These are phyloP conservation scores for Tetanocera ferruginea DNA, from an alignment of 2,888 invertebrate genomes.

Conservation along the genomic window DNA sequence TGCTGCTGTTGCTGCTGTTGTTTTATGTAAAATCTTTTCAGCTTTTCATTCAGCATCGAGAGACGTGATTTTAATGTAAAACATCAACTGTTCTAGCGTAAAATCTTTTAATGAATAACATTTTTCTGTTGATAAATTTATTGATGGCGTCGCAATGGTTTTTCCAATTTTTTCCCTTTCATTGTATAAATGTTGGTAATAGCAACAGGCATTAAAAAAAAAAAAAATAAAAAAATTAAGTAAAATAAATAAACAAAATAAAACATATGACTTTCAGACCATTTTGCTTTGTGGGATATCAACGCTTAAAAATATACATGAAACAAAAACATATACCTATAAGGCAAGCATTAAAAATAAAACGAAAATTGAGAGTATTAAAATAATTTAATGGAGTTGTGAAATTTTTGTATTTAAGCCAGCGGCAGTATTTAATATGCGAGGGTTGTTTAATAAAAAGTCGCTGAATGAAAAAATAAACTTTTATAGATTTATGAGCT, in stretches of 20 bases:
- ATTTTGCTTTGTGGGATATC: background rate
- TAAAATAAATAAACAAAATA: background rate
- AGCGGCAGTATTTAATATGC: too few relatives aligned
- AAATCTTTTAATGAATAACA: slow-evolving; percentile 45
- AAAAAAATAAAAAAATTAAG: background rate
- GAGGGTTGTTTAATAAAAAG: too few relatives aligned
- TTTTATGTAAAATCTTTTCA: slow-evolving; percentile 17
- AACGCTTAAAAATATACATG: background rate
- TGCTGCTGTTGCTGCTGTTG: slow-evolving; percentile 7
- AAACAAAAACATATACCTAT: background rate
- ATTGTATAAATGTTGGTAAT: background rate
- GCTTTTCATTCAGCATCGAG: slow-evolving; percentile 28
- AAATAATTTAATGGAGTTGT: background rate
- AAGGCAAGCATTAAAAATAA: background rate
- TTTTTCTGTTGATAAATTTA: slow-evolving; percentile 22
- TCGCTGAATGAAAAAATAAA: too few relatives aligned
- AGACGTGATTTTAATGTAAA: slow-evolving; percentile 46
- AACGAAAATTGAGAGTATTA: background rate
- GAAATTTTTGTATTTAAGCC: background rate
- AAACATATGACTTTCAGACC: slow-evolving; percentile 5
- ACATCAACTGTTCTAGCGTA: slow-evolving; percentile 43
- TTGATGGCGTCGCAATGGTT: slow-evolving; percentile 1
- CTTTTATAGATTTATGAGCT: too few relatives aligned
- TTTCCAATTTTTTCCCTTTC: background rate
- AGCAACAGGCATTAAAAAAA: background rate